Base-by-base conservation (phyloP, 2,888 invertebrate genomes). In the Caenorhabditis sp. region DNA sequence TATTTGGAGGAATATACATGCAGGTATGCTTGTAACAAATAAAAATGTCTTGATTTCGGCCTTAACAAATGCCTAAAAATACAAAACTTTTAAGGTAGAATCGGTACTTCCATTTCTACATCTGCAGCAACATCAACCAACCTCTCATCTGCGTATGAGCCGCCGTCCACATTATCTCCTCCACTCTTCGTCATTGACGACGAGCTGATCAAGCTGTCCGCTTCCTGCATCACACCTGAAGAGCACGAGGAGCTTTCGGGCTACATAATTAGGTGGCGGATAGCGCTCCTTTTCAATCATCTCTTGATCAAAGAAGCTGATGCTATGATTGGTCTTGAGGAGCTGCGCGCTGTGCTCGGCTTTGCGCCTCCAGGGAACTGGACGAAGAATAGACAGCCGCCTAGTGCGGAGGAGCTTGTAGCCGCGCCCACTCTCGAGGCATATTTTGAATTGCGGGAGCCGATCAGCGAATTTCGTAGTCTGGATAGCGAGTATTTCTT, bases 11-110 rank as follows among this genome's bases (percentile, higher is more conserved):
- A 30, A 7, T 30, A 30, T 30, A 30, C 30, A 30, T 30, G 63
- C 79, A 75, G 79, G 79, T 79, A 76, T 75, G 50, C 11, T 45
- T 37, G 37, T 41, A 43, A 35, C 35, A 78, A 17, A 73, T 76
- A 52, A 53, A 74, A 35, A 62, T 61, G 48, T 62, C 50, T 39
- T 68, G 30, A 20, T 73, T 73, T 48, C 24, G 56, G 45, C n/a
- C 37, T 63, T 53, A 39, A 63, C 27, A 63, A 53, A 26, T 53
- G 26, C 52, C 37, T 37, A 37, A 37, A 55, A 52, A 63, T 39
- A 39, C n/a, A 43, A 15, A 70, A 46, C 0, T 63, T 71, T 63
- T 41, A 22, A 41, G 41, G 56, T 13, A 46, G 24, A n/a, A 63
- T 15, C 62, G 61, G 35, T 37, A 37, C 58, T 65, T 72, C 53